Evolutionary conservation across 2,888 invertebrate species (phyloP), one percentile per base, ranked within the genome.

Genomic region (Homarus gammarus): DNA sequence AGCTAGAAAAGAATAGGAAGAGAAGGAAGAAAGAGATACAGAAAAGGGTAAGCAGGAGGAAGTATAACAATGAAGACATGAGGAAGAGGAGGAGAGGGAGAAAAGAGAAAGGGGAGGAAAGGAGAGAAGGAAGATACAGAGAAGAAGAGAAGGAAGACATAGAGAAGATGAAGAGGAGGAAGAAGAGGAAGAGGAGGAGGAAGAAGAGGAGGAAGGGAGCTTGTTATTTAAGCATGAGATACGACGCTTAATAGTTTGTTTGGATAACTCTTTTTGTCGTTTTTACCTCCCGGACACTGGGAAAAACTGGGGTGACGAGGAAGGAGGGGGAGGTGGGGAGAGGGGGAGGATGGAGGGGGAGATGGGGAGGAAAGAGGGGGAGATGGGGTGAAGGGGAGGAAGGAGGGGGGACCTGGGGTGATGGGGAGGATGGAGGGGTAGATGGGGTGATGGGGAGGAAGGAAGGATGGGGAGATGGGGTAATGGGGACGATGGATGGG

Each of bases 211-310:
- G 40, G 2, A 6, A 10, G 18, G 15, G 49, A 44, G 22, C 31
- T 18, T 27, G 36, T 64, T 70, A 70, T 68, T 40, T 82, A 51
- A 38, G 27, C 68, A 44, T 82, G 64, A 38, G 31, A 68, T 44
- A 33, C 68, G 82, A 49, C 40, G 82, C 82, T 82, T 70, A 68
- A 68, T 27, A 82, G 82, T 82, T 82, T 82, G 82, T 82, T 82
- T 82, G 82, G 82, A 82, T 70, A 82, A 82, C 27, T 68, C 70
- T 81, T 64, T 64, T 40, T 81, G 38, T 81, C 44, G 64, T 64
- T 82, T 82, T 68, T 82, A 40, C 18, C 15, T 33, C 36, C 61
- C 64, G 38, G 15, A 40, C 15, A 18, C 36, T 38, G 75, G 38
- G 40, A 36, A 18, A 18, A 15, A 38, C 22, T 38, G 75, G 38